Evolutionary conservation across 1,140 invertebrate species (phyloP).

Genomic region (Protaetia brevitarsis): DNA sequence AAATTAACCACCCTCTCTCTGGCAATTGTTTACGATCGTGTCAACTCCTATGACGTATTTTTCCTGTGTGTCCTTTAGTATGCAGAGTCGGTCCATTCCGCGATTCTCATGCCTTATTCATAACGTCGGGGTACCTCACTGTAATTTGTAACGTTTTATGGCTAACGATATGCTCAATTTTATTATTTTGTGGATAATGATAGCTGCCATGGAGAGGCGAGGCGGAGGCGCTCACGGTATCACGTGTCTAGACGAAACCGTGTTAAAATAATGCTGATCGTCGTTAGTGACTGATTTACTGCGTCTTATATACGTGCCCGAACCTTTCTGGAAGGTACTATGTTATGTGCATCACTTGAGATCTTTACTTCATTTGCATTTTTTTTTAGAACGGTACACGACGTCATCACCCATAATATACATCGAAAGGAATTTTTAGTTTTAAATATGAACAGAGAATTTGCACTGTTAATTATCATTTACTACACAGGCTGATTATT

Average conservation of each 20-base stretch:
- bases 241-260: constrained; percentile 28
- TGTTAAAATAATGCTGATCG: no score
- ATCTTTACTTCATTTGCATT: no score
- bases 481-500: no score
- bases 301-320: no score
- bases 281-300: no score
- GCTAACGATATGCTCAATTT: constrained; percentile 42
- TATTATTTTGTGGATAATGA: constrained; percentile 38
- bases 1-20: constrained; percentile 44
- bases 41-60: constrained; percentile 41
- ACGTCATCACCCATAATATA: no score
- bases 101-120: constrained; percentile 44
- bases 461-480: no score
- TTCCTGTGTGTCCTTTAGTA: constrained; percentile 41
- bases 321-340: no score
- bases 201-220: constrained; percentile 6
- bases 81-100: constrained; percentile 40
- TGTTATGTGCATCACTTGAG: no score
- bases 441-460: no score
- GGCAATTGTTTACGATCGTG: constrained; percentile 32
- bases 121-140: constrained; percentile 36
- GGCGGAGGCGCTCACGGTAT: constrained; percentile 27
- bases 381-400: no score
- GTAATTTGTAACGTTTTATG: constrained; percentile 46
- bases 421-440: no score